Evolutionary conservation across 2,888 invertebrate genomes (phyloP).

Genomic region (Erpobdella octoculata): DNA sequence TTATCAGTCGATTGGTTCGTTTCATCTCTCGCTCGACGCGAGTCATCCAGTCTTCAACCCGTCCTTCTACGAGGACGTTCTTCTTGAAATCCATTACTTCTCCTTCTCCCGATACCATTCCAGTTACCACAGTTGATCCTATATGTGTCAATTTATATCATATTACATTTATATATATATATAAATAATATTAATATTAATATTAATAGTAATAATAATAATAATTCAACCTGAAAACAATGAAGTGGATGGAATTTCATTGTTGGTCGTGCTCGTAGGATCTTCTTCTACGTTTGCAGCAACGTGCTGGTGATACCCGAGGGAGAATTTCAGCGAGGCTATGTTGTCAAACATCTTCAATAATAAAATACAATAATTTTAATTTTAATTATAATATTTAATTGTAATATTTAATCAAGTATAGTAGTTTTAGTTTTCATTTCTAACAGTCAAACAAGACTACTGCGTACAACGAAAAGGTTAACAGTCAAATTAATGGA

Average conservation of each 20-base stretch:
- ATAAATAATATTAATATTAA: not conserved
- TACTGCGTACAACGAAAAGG: too few species aligned
- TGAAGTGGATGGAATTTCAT: not conserved
- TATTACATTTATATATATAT: not conserved
- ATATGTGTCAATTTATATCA: not conserved
- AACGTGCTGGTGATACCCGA: not conserved
- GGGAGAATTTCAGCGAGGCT: constrained; percentile 64
- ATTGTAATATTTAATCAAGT: too few species aligned
- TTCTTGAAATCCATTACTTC: constrained; percentile 75
- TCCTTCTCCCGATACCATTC: constrained; percentile 78
- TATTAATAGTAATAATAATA: not conserved
- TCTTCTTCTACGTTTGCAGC: not conserved
- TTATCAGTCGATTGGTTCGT: constrained; percentile 69
- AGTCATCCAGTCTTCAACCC: constrained; percentile 88
- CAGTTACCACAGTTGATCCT: constrained; percentile 57
- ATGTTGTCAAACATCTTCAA: constrained; percentile 83
- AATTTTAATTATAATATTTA: too few species aligned
- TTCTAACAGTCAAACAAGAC: too few species aligned
- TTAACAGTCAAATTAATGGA: too few species aligned
- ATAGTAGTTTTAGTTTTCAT: too few species aligned
- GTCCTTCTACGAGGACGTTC: constrained; percentile 66
- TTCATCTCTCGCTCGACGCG: constrained; percentile 76
- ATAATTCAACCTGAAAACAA: not conserved
- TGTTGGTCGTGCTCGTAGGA: not conserved
- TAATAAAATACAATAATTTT: not conserved